A percentile compares a stretch with the other conserved stretches of the same genome.
These are phyloP conservation scores for Mus pahari DNA, from an alignment of 2,113 vertebrate species.

Conservation along the genomic window DNA sequence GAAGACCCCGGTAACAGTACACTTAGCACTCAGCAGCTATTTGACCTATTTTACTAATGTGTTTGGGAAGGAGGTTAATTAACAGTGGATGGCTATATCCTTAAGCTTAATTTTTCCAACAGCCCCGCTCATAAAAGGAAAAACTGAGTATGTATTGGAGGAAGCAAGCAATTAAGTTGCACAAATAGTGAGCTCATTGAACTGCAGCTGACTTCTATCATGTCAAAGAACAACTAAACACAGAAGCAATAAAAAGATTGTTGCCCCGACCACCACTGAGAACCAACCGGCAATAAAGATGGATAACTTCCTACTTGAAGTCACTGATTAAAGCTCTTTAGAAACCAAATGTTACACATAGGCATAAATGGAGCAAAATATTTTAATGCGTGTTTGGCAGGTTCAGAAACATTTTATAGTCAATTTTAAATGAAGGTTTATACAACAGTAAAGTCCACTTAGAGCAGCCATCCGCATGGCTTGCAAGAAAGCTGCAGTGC, in stretches of 20 bases:
- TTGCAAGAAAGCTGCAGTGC: slow-evolving; percentile 68
- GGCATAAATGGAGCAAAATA: slow-evolving; percentile 88
- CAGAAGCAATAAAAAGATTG: slow-evolving; percentile 89
- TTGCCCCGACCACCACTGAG: slow-evolving; percentile 94
- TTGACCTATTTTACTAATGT: slow-evolving; percentile 90
- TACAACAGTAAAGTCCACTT: slow-evolving; percentile 85
- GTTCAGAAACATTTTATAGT: slow-evolving; percentile 86
- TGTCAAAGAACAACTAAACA: slow-evolving; percentile 92
- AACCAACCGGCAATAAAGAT: slow-evolving; percentile 94
- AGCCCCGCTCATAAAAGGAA: slow-evolving; percentile 92
- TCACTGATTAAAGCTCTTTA: slow-evolving; percentile 90
- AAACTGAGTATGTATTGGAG: slow-evolving; percentile 91
- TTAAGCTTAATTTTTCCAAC: slow-evolving; percentile 90
- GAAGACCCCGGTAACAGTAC: slow-evolving; percentile 84
- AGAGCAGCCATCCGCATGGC: slow-evolving; percentile 80
- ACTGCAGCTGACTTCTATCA: slow-evolving; percentile 94
- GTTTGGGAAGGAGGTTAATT: slow-evolving; percentile 92
- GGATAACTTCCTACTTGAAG: slow-evolving; percentile 96
- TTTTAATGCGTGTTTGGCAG: slow-evolving; percentile 87
- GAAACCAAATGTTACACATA: slow-evolving; percentile 89
- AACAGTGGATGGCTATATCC: slow-evolving; percentile 89
- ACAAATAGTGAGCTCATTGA: slow-evolving; percentile 90
- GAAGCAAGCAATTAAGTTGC: slow-evolving; percentile 95
- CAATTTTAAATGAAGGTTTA: slow-evolving; percentile 87
- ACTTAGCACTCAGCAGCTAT: slow-evolving; percentile 87